Percentiles rank a stretch among this genome's conserved stretches.
Conservation (phyloP, 2,797 vertebrate genomes). For the Trachurus trachurus region DNA sequence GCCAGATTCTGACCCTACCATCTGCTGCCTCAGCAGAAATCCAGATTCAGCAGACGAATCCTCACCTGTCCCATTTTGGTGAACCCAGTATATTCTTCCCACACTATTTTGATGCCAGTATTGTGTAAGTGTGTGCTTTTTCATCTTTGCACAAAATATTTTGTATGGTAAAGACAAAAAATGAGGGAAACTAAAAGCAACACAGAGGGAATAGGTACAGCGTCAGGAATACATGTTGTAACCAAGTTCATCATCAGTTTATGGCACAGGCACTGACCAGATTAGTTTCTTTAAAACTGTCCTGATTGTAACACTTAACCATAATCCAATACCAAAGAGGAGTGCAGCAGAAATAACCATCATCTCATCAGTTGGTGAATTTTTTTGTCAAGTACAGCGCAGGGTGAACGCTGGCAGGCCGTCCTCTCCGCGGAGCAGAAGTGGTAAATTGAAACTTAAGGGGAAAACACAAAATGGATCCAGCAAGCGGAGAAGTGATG, state of each 20-base stretch:
- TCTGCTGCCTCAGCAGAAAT: too few relatives aligned
- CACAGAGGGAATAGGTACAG: too few relatives aligned
- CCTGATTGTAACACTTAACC: not conserved
- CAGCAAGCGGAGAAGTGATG: conserved; percentile 13
- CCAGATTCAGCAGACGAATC: too few relatives aligned
- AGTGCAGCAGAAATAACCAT: not conserved
- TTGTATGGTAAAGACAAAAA: too few relatives aligned
- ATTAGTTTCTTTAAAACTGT: not conserved
- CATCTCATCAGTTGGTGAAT: not conserved
- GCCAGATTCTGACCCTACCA: too few relatives aligned
- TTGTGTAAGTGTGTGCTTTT: too few relatives aligned
- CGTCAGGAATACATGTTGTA: not conserved
- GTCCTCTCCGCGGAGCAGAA: not conserved
- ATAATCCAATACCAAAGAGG: not conserved
- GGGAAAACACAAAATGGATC: conserved; percentile 25
- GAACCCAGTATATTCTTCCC: too few relatives aligned
- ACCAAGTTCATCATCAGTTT: not conserved
- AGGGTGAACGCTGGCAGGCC: not conserved
- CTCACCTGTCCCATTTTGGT: too few relatives aligned
- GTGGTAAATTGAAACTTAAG: conserved; percentile 17
- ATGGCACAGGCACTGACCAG: not conserved
- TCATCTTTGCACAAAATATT: too few relatives aligned
- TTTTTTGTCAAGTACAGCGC: not conserved
- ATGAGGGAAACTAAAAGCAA: too few relatives aligned
- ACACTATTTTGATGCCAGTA: too few relatives aligned